A percentile compares a stretch with the other conserved stretches of the same genome.
These are phyloP conservation scores for Adoxophyes honmai DNA, from an alignment of 1,140 invertebrate genomes.

Conservation along the genomic window DNA sequence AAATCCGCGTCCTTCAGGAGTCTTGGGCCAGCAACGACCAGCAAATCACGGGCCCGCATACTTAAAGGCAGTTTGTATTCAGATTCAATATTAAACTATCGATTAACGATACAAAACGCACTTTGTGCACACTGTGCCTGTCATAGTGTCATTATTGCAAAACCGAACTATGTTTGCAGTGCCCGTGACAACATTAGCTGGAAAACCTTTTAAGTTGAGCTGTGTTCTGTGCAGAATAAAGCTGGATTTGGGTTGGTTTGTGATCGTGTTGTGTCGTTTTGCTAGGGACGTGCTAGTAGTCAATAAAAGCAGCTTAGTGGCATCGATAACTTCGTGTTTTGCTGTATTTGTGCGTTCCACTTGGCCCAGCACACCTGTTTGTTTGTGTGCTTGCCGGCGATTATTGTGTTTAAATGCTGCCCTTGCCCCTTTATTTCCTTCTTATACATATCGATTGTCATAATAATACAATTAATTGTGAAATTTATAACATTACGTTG, in stretches of 20 bases:
- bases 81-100: slow-evolving; percentile 48
- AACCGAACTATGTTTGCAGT: slow-evolving; percentile 42
- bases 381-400: slow-evolving; percentile 34
- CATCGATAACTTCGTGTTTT: slow-evolving; percentile 72
- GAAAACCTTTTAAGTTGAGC: slow-evolving; percentile 21
- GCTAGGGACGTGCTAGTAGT: slow-evolving; percentile 50
- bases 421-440: no score
- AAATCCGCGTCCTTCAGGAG: neutral
- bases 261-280: slow-evolving; percentile 32
- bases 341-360: slow-evolving; percentile 64
- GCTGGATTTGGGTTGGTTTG: slow-evolving; percentile 20
- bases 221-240: slow-evolving; percentile 17
- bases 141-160: slow-evolving; percentile 66
- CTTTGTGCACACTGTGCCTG: slow-evolving; percentile 52
- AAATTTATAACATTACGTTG: no score
- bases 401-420: no score
- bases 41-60: slow-evolving; percentile 24
- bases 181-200: slow-evolving; percentile 33
- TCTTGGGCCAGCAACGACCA: neutral
- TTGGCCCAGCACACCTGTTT: slow-evolving; percentile 51
- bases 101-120: slow-evolving; percentile 65
- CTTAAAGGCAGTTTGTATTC: slow-evolving; percentile 58
- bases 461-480: no score
- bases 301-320: slow-evolving; percentile 69
- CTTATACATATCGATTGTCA: no score